Conservation (phyloP, 2,797 vertebrate genomes). For the Adrianichthys oophorus region DNA sequence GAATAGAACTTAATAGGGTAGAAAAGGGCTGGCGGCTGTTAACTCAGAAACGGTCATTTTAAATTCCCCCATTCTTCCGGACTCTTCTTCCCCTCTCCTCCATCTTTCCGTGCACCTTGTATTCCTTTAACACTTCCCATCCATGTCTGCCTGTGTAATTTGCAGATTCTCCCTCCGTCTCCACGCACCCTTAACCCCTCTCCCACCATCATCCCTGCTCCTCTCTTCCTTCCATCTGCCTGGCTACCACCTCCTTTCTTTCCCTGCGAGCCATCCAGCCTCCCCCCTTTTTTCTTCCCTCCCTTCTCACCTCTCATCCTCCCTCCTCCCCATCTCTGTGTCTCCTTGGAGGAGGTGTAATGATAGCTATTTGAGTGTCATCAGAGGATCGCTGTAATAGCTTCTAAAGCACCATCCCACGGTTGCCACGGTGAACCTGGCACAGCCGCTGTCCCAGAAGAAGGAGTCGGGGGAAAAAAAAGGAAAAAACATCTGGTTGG, state of each 20-base stretch:
- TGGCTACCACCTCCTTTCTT: slow-evolving; percentile 7
- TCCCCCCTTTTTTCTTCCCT: slow-evolving; percentile 21
- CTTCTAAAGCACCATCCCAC: slow-evolving; percentile 82
- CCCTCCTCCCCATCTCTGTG: slow-evolving; percentile 20
- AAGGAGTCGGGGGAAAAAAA: slow-evolving; percentile 26
- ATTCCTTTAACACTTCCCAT: slow-evolving; percentile 52
- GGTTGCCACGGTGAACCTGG: slow-evolving; percentile 83
- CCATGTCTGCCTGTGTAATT: slow-evolving; percentile 62
- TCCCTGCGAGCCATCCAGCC: slow-evolving; percentile 23
- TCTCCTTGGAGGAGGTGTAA: slow-evolving; percentile 80
- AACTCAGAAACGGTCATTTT: slow-evolving; percentile 83
- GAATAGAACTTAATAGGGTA: slow-evolving; percentile 85
- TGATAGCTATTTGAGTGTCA: slow-evolving; percentile 88
- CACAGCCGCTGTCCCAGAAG: slow-evolving; percentile 73
- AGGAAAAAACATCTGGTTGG: slow-evolving; percentile 76
- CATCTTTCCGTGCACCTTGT: slow-evolving; percentile 45
- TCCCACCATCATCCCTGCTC: slow-evolving; percentile 11
- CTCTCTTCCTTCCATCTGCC: slow-evolving; percentile 21
- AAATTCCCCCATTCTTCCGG: slow-evolving; percentile 69
- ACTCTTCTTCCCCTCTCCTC: slow-evolving; percentile 47
- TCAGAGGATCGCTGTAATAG: slow-evolving; percentile 83
- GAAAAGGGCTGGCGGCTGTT: slow-evolving; percentile 84
- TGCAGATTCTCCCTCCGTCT: slow-evolving; percentile 35
- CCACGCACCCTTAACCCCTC: slow-evolving; percentile 35
- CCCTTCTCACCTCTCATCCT: slow-evolving; percentile 1